phyloP scores from a whole-genome alignment of 2,797 vertebrate species.

The Cossypha dichroa region DNA sequence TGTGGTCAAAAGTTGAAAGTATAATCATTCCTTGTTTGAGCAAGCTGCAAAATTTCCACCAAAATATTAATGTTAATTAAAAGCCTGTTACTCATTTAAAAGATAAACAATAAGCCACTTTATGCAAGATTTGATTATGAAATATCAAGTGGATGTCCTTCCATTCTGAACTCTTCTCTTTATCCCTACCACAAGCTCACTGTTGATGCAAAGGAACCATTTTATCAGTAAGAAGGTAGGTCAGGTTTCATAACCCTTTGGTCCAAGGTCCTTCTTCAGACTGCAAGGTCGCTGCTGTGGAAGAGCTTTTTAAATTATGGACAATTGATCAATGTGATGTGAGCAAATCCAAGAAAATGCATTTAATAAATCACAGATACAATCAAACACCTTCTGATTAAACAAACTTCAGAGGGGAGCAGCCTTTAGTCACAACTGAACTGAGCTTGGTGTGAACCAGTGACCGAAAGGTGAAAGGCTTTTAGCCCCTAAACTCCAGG shows the following conservation, averaged over 20 bases:
- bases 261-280: neutral
- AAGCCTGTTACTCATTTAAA: neutral
- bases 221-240: neutral
- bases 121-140: neutral
- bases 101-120: neutral
- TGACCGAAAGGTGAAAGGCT: constrained; percentile 70
- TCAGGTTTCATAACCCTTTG: neutral
- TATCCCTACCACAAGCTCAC: neutral
- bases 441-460: constrained; percentile 10
- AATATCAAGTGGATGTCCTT: neutral
- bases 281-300: neutral
- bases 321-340: neutral
- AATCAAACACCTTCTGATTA: constrained; percentile 38
- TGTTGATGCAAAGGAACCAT: neutral
- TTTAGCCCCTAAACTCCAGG: constrained; percentile 55
- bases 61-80: neutral
- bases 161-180: neutral
- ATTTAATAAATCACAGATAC: constrained; percentile 8
- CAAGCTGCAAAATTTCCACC: neutral
- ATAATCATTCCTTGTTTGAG: neutral
- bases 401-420: constrained; percentile 11
- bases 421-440: constrained; percentile 10
- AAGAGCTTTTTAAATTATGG: constrained; percentile 19
- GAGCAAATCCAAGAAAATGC: constrained; percentile 39
- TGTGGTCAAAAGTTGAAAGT: neutral